These are phyloP conservation scores for Albula goreensis DNA, from an alignment of 2,113 vertebrate genomes.

Conservation along the genomic window DNA sequence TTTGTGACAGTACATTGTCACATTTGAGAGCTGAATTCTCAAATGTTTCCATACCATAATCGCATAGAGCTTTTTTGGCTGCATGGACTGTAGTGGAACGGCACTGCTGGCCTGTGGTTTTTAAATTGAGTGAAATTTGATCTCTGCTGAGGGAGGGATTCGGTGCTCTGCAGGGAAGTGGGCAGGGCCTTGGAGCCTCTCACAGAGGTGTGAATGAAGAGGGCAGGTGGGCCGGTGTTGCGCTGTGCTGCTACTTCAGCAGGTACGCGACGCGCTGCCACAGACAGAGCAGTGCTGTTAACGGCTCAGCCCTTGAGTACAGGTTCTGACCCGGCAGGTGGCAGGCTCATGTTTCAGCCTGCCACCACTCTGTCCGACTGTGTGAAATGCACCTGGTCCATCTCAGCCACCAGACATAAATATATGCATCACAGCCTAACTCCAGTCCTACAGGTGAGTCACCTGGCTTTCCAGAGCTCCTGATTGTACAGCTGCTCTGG, in stretches of 20 bases:
- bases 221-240: constrained; percentile 42
- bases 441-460: not conserved
- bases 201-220: constrained; percentile 53
- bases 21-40: not conserved
- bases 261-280: constrained; percentile 54
- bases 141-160: not conserved
- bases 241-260: constrained; percentile 59
- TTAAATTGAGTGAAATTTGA: not conserved
- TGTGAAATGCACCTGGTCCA: constrained; percentile 46
- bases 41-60: not conserved
- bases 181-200: constrained; percentile 15
- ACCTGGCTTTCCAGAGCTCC: not conserved
- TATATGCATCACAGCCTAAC: not conserved
- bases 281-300: not conserved
- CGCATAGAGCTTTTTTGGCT: not conserved
- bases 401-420: constrained; percentile 51
- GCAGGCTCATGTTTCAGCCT: too few relatives aligned
- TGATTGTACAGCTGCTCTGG: not conserved
- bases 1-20: too few relatives aligned
- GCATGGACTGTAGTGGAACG: not conserved
- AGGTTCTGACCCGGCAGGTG: too few relatives aligned
- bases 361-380: too few relatives aligned
- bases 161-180: not conserved
- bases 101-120: not conserved
- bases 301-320: not conserved